Evolutionary conservation across 23 tunicate species (phyloP), one percentile per base, ranked within the genome.

Genomic region (Pegea sp.): DNA sequence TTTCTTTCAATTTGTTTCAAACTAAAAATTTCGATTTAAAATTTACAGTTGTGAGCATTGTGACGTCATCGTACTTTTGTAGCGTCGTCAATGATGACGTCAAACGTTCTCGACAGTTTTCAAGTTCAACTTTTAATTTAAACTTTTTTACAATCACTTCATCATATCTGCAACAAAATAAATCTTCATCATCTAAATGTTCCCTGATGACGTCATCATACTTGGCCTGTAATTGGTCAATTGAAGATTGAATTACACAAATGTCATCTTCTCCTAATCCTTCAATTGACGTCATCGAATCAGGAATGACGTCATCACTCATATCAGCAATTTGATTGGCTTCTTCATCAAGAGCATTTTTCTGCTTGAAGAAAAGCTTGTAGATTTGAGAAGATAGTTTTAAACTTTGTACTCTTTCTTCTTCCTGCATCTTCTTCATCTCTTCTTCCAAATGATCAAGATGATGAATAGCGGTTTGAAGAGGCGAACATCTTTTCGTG

Each of bases 121-220:
- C 69, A 6, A 71, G 65, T 56, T 80, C 93, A 33, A 60, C 68
- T 48, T 66, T 80, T 23, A 80, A 56, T 58, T 70, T 61, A 56
- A 71, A 79, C 44, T 80, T 80, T 28, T 69, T 65, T 30, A 80
- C 80, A 0, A 80, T 79, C 1, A 79, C 93, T 13, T 80, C 76
- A 46, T 80, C 93, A 55, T 80, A 80, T 49, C 93, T 80, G 66
- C 4, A n/a, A n/a, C n/a, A n/a, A n/a, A n/a, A n/a, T n/a, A n/a
- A n/a, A n/a, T n/a, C n/a, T n/a, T n/a, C n/a, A n/a, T n/a, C n/a
- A n/a, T n/a, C n/a, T n/a, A n/a, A n/a, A n/a, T n/a, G n/a, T n/a
- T n/a, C n/a, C n/a, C n/a, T n/a, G n/a, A n/a, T n/a, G n/a, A n/a
- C n/a, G n/a, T n/a, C n/a, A n/a, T 18, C 66, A 7, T 38, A 78